phyloP scores from a whole-genome alignment of 2,888 invertebrate genomes.

The Mythimna loreyi region DNA sequence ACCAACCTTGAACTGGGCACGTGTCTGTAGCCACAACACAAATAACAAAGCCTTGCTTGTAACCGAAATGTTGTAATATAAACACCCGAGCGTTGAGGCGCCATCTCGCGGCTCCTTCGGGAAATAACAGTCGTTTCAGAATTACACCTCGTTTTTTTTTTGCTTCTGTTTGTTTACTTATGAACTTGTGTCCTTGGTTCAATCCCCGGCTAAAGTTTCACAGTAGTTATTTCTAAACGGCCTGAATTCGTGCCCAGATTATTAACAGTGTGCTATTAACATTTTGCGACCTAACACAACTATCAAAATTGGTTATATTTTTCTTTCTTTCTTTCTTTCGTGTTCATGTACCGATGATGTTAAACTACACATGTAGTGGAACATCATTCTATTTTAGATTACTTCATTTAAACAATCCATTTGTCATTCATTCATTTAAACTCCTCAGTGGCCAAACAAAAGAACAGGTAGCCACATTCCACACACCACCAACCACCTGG shows the following conservation, averaged over 20 bases:
- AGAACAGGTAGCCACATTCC: no score
- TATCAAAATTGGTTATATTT: no score
- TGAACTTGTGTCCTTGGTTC: background rate
- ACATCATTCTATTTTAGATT: no score
- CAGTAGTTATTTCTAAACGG: background rate
- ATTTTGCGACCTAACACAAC: no score
- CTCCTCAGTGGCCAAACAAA: no score
- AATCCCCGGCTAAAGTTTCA: background rate
- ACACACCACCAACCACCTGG: no score
- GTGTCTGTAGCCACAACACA: background rate
- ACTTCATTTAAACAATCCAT: no score
- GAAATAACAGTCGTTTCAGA: background rate
- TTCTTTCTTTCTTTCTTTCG: no score
- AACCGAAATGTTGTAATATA: background rate
- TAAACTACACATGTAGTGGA: no score
- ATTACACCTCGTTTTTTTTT: background rate
- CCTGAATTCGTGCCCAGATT: background rate
- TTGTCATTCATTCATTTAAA: no score
- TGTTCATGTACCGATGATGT: no score
- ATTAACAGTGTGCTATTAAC: no score
- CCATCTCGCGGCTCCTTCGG: background rate
- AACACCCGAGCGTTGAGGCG: slow-evolving; percentile 1
- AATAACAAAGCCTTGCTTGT: background rate
- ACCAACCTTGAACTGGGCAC: background rate
- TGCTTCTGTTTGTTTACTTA: background rate